These are phyloP conservation scores for Macrotus californicus DNA, from an alignment of 2,113 vertebrate species.

Conservation along the genomic window DNA sequence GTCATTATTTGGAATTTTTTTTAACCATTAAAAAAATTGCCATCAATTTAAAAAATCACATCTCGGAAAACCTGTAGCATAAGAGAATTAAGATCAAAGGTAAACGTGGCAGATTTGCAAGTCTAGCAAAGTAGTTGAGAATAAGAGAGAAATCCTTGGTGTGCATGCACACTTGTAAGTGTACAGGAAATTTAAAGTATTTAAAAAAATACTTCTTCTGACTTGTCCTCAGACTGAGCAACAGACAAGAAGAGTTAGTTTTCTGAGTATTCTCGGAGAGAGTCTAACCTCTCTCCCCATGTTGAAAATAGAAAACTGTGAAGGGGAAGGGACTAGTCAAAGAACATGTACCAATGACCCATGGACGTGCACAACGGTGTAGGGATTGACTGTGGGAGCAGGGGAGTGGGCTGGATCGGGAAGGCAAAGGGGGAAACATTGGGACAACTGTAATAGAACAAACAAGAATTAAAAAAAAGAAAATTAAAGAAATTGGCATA, in stretches of 20 bases:
- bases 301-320: not conserved
- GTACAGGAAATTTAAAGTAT: not conserved
- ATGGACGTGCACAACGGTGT: too few species aligned
- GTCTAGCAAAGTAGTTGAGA: conserved; percentile 49
- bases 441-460: too few species aligned
- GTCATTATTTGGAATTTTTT: conserved; percentile 80
- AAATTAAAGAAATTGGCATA: not conserved
- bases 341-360: too few species aligned
- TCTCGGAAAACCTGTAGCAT: conserved; percentile 76
- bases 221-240: not conserved
- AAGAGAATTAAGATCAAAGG: conserved; percentile 78
- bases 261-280: not conserved
- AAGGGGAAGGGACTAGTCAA: too few species aligned
- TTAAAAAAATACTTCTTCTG: not conserved
- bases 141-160: not conserved
- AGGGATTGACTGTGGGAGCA: too few species aligned
- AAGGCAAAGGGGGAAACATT: too few species aligned
- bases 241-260: not conserved
- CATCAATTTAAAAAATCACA: conserved; percentile 80
- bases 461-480: not conserved
- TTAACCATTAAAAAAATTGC: conserved; percentile 77
- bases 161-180: not conserved
- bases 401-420: too few species aligned
- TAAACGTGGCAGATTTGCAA: conserved; percentile 55
- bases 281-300: not conserved